These are phyloP conservation scores for Trissonchulus latispiculum DNA, from an alignment of 2,888 invertebrate species.

Conservation along the genomic window DNA sequence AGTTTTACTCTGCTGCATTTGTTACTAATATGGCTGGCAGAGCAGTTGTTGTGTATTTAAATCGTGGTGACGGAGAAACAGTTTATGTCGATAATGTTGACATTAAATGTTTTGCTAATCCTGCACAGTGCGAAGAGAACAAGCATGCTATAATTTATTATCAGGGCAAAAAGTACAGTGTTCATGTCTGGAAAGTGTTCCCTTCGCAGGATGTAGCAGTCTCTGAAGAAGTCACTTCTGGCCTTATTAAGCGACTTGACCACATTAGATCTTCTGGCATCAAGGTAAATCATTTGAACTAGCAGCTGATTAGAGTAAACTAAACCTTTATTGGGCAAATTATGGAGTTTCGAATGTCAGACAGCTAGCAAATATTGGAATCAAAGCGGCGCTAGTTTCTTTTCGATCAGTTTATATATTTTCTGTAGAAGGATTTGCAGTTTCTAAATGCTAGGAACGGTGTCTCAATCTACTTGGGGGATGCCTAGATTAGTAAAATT, in stretches of 20 bases:
- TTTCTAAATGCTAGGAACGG: too few relatives aligned
- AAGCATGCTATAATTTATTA: background rate
- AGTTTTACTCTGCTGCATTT: too few relatives aligned
- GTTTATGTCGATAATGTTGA: background rate
- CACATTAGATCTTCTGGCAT: background rate
- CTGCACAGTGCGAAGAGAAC: background rate
- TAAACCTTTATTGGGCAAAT: too few relatives aligned
- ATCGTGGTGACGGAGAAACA: background rate
- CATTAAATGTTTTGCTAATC: background rate
- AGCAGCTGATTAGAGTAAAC: too few relatives aligned
- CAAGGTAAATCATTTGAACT: too few relatives aligned
- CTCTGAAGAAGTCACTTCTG: background rate
- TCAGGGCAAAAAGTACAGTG: background rate
- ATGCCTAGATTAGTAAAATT: too few relatives aligned
- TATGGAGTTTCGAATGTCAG: too few relatives aligned
- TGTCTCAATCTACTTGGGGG: too few relatives aligned
- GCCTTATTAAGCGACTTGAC: background rate
- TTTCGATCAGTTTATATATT: background rate
- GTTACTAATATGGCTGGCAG: background rate
- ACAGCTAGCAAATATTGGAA: too few relatives aligned
- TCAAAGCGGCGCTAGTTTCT: too few relatives aligned
- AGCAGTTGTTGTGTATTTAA: background rate
- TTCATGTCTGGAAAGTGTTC: background rate
- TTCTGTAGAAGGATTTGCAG: background rate
- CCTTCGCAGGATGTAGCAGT: background rate